A percentile compares a stretch with the other conserved stretches of the same genome.
Evolutionary conservation across 2,888 invertebrate species (phyloP).

Genomic region (Heliconius hortense): DNA sequence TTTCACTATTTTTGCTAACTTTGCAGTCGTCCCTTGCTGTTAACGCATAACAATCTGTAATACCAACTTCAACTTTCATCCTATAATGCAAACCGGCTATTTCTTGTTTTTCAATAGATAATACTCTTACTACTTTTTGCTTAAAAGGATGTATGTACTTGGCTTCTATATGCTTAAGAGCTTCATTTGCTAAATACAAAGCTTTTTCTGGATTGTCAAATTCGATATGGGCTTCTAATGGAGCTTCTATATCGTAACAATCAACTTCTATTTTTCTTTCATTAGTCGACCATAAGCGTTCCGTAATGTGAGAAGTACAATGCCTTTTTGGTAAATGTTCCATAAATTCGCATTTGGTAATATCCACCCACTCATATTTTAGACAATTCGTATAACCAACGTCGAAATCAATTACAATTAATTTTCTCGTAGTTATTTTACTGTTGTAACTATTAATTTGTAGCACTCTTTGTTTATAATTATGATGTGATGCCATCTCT

Average conservation of each 20-base stretch:
- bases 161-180: conserved; percentile 70
- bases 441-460: conserved; percentile 63
- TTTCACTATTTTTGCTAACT: conserved; percentile 49
- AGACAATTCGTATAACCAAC: conserved; percentile 71
- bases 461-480: conserved; percentile 65
- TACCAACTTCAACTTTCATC: conserved; percentile 71
- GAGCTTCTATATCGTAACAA: conserved; percentile 67
- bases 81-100: conserved; percentile 71
- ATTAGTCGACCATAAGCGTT: conserved; percentile 64
- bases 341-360: conserved; percentile 62
- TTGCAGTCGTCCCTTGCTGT: conserved; percentile 59
- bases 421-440: conserved; percentile 62
- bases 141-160: conserved; percentile 70
- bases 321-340: conserved; percentile 67
- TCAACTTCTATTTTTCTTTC: conserved; percentile 63
- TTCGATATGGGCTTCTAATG: conserved; percentile 61
- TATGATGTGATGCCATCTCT: conserved; percentile 63
- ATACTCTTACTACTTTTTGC: conserved; percentile 67
- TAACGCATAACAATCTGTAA: conserved; percentile 67
- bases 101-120: conserved; percentile 69
- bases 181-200: conserved; percentile 60
- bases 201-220: conserved; percentile 62
- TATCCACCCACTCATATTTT: conserved; percentile 67
- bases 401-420: conserved; percentile 70
- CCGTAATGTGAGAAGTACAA: conserved; percentile 63